Base-by-base conservation (phyloP, 2,888 invertebrate genomes). In the Chrysina gloriosa region DNA sequence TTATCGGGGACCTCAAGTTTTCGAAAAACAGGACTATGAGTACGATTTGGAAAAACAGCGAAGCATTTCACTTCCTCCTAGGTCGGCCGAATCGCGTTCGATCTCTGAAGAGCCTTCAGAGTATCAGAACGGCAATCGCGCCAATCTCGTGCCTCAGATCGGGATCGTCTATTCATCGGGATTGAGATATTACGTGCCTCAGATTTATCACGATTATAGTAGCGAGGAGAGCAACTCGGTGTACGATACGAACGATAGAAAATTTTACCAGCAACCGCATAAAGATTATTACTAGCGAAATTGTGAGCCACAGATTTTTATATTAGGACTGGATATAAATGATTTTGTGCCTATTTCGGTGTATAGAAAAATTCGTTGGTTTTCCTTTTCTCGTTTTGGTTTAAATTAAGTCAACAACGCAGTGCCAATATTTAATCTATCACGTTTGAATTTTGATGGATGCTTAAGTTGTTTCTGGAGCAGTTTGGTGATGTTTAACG, bases 101-200 rank as follows among this genome's bases (percentile, higher is more conserved):
- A 39, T 14, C 45, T 69, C 47, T 16, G 25, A 31, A 29, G 63
- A 70, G 6, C 47, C 68, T 25, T 48, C 56, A 9, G 29, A 56
- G 4, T 42, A 67, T 19, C 65, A 66, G 47, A 39, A 34, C 25
- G 25, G 36, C 5, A 25, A 61, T 54, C 36, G 63, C 31, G 14
- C 56, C 3, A 78, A 75, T 58, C 74, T 68, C 11, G 82, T 83
- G 19, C 83, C 83, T 2, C 78, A 82, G 73, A 82, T 84, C 68
- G 84, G 83, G 9, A 72, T 84, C 14, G 70, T 82, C 23, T 83
- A 83, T 72, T 82, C 83, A 2, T 75, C 81, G 2, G 84, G 84
- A 11, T 77, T 83, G 9, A 76, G 81, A 68, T 83, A 83, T 69
- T 84, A 84, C 63, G 77, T 83, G 52, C 84, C 84, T 64, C 82